Conservation (phyloP, 1,140 invertebrate species). For the Eumaeus atala region DNA sequence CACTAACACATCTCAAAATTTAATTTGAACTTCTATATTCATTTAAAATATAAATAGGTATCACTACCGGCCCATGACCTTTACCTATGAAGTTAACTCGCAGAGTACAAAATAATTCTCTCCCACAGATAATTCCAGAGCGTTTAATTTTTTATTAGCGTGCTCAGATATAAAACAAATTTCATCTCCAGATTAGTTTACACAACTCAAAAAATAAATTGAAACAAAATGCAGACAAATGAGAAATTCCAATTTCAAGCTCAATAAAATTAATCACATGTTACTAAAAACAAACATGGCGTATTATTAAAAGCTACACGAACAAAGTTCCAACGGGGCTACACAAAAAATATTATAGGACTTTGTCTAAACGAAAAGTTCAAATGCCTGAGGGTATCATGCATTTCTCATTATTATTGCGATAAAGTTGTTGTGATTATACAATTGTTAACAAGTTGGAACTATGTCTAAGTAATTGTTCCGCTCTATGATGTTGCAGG, state of each 20-base stretch:
- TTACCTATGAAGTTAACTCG: too few relatives aligned
- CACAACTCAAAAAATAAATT: constrained; percentile 38
- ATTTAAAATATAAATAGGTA: too few relatives aligned
- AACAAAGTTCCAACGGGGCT: constrained; percentile 47
- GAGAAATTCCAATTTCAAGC: constrained; percentile 42
- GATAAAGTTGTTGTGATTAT: constrained; percentile 50
- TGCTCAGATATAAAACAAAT: too few relatives aligned
- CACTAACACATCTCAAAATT: too few relatives aligned
- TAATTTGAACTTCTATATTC: too few relatives aligned
- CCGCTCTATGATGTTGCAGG: constrained; percentile 27
- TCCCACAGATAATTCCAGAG: too few relatives aligned
- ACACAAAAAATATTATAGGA: constrained; percentile 38
- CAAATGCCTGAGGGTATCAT: constrained; percentile 44
- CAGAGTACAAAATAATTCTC: too few relatives aligned
- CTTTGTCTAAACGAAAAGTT: constrained; percentile 61
- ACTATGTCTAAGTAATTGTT: constrained; percentile 47
- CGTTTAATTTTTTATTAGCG: too few relatives aligned
- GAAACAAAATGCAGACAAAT: constrained; percentile 40
- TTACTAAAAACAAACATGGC: constrained; percentile 40
- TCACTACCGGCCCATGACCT: too few relatives aligned
- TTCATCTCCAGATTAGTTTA: constrained; percentile 3
- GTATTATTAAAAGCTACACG: constrained; percentile 29
- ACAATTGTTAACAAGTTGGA: constrained; percentile 45
- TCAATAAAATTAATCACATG: constrained; percentile 58
- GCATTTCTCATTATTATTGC: constrained; percentile 57